Evolutionary conservation across 1,140 invertebrate genomes (phyloP).

Genomic region (Zelostemma sp.): DNA sequence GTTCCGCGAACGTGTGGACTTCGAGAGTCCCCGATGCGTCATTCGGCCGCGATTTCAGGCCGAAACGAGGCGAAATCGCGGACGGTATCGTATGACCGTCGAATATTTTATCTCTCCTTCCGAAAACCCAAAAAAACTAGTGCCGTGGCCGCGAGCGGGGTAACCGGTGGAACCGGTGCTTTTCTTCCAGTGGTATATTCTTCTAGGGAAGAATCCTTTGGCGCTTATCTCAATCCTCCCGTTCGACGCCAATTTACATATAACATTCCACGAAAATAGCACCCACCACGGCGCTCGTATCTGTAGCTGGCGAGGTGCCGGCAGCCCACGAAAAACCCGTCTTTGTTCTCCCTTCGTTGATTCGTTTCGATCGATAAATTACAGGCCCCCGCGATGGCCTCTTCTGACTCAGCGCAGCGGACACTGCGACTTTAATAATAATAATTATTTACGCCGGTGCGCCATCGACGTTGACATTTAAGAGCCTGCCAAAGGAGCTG

Average conservation of each 20-base stretch:
- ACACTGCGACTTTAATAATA: slow-evolving; percentile 58
- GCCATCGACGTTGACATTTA: slow-evolving; percentile 66
- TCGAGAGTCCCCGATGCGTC: too few relatives aligned
- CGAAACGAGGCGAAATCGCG: too few relatives aligned
- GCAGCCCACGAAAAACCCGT: slow-evolving; percentile 32
- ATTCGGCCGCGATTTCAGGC: too few relatives aligned
- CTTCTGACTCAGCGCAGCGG: slow-evolving; percentile 43
- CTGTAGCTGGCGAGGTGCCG: slow-evolving; percentile 21
- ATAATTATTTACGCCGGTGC: slow-evolving; percentile 64
- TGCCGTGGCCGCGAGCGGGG: too few relatives aligned
- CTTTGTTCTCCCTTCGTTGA: slow-evolving; percentile 36
- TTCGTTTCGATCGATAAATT: slow-evolving; percentile 67
- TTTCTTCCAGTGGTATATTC: neutral
- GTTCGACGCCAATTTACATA: slow-evolving; percentile 52
- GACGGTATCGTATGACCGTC: neutral
- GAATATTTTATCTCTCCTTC: slow-evolving; percentile 1
- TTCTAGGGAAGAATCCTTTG: slow-evolving; percentile 18
- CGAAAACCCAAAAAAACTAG: neutral
- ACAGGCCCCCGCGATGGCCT: slow-evolving; percentile 40
- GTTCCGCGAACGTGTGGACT: too few relatives aligned
- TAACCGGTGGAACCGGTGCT: slow-evolving; percentile 8
- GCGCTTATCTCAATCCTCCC: slow-evolving; percentile 46
- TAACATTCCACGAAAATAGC: slow-evolving; percentile 53
- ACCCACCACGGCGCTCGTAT: slow-evolving; percentile 17
- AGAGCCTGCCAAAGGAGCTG: slow-evolving; percentile 40